Evolutionary conservation across 1,140 invertebrate genomes (phyloP).

Genomic region (Penaeus indicus): DNA sequence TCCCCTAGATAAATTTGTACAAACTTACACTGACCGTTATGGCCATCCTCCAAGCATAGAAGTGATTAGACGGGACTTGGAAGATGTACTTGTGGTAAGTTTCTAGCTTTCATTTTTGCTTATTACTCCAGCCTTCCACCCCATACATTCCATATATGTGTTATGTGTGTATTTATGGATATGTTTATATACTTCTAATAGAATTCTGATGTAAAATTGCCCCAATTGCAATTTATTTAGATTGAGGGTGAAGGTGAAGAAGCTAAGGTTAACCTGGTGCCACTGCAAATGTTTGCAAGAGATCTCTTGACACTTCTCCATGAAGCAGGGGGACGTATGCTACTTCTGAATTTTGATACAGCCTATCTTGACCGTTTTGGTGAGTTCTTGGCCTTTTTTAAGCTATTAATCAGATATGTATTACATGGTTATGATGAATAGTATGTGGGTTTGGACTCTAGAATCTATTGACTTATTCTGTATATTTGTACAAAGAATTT

Average conservation of each 20-base stretch:
- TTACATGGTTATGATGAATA: neutral
- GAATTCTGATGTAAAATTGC: too few species aligned
- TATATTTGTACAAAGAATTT: neutral
- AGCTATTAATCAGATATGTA: neutral
- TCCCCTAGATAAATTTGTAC: constrained; percentile 72
- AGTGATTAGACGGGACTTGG: constrained; percentile 72
- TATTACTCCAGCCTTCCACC: neutral
- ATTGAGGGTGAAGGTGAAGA: constrained; percentile 69
- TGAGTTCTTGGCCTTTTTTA: neutral
- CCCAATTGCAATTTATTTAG: constrained; percentile 46
- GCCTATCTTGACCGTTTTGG: constrained; percentile 74
- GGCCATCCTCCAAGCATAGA: constrained; percentile 72
- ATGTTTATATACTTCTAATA: too few species aligned
- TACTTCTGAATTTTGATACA: constrained; percentile 74
- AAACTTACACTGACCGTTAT: constrained; percentile 72
- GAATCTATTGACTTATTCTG: constrained; percentile 15
- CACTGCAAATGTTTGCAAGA: constrained; percentile 75
- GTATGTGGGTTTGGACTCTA: neutral
- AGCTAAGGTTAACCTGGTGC: constrained; percentile 73
- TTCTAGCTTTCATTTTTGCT: constrained; percentile 53
- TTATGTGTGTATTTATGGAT: too few species aligned
- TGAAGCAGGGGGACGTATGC: constrained; percentile 73
- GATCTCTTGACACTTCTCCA: constrained; percentile 75
- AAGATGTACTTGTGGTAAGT: constrained; percentile 73
- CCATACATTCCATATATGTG: too few species aligned